These are phyloP conservation scores for Brotula barbata DNA, from an alignment of 2,797 vertebrate genomes.

Conservation along the genomic window DNA sequence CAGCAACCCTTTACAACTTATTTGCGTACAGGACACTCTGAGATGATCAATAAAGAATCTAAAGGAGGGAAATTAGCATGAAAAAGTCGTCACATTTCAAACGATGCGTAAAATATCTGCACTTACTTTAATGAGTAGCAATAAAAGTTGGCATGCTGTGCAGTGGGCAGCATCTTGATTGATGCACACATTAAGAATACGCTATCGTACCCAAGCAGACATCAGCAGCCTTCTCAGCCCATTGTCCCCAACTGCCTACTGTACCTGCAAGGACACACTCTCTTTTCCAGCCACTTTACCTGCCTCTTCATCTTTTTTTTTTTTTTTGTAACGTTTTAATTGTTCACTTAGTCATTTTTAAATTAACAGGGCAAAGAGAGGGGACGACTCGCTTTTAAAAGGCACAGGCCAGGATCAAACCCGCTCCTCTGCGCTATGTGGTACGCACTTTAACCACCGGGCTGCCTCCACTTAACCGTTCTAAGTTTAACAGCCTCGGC, in stretches of 20 bases:
- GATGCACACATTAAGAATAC: constrained; percentile 68
- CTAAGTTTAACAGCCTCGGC: too few relatives aligned
- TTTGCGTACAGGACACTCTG: constrained; percentile 62
- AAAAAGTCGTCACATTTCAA: constrained; percentile 72
- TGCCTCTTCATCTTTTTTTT: constrained; percentile 32
- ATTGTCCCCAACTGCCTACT: constrained; percentile 48
- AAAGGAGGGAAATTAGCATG: constrained; percentile 71
- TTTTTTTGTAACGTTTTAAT: constrained; percentile 35
- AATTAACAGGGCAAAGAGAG: too few relatives aligned
- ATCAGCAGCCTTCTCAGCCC: constrained; percentile 51
- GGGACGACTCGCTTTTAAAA: too few relatives aligned
- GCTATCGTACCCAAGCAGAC: constrained; percentile 49
- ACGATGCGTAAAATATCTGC: constrained; percentile 74
- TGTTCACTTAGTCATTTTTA: too few relatives aligned
- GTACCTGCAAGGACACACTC: constrained; percentile 33
- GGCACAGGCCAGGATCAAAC: too few relatives aligned
- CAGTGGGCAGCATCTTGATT: constrained; percentile 63
- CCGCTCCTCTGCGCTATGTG: too few relatives aligned
- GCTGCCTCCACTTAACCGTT: too few relatives aligned
- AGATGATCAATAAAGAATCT: constrained; percentile 72
- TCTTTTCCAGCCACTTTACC: constrained; percentile 44
- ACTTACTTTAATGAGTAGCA: constrained; percentile 76
- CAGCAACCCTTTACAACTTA: constrained; percentile 41
- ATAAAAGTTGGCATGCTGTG: constrained; percentile 67
- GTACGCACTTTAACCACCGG: too few relatives aligned